Base-by-base conservation (phyloP, 2,888 invertebrate species). In the Ptilodon capucinus region DNA sequence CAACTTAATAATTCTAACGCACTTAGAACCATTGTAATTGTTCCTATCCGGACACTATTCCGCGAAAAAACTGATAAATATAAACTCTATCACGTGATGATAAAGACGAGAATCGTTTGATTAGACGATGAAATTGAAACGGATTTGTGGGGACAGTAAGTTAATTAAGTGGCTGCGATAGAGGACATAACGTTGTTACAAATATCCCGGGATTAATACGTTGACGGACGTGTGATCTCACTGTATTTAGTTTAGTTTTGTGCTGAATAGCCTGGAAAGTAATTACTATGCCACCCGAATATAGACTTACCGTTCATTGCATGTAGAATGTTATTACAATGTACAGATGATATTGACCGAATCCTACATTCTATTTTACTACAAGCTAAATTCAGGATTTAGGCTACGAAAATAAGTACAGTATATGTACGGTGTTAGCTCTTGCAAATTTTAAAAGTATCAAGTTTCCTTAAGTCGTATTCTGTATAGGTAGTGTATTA, bases 81-180 rank as follows among this genome's bases (percentile, higher is more conserved):
- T 8, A 8, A 42, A 51, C 44, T 41, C 16, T 60, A 49, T 49
- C 19, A 5, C 1, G 1, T n/a, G 1, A 16, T 11, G 5, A n/a
- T 39, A 17, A 1, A 6, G 21, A 30, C 42, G 14, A 23, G 11
- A 8, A n/a, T 17, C 19, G 38, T 21, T 8, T 32, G 16, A 3
- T 4, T 1, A 4, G 4, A 11, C 3, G 11, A 3, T 32, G 23
- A 17, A 55, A 53, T 45, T 45, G 41, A 39, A 38, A 39, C 11
- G 17, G 40, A 55, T 42, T 51, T 30, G 21, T 19, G 38, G 36
- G 32, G 42, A 49, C 43, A 47, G 65, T 60, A 52, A 64, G 68
- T 68, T 72, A 76, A 76, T 76, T 74, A 75, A 71, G 60, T 64
- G 54, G 58, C 54, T 63, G 54, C 56, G 61, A 66, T 67, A 59